Evolutionary conservation across 2,113 vertebrate species (phyloP), one percentile per base, ranked within the genome.

Genomic region (Phyllostomus discolor): DNA sequence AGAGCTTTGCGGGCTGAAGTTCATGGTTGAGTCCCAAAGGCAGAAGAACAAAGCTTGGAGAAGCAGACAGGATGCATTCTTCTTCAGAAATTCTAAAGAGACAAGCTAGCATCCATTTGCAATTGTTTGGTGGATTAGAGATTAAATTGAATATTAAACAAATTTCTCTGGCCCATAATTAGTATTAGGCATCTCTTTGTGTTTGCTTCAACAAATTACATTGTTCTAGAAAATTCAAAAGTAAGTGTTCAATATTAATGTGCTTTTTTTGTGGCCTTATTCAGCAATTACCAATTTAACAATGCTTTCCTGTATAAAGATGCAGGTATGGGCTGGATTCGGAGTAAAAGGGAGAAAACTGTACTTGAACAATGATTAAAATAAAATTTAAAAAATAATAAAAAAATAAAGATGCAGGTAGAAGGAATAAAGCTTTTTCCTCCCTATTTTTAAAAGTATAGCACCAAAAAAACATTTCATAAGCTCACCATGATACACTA

Each of bases 21-120:
- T 97, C 95, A 92, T 88, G 97, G 89, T 96, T 97, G 92, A 81
- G 54, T 98, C 97, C 92, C 97, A 94, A 92, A 97, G 95, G 97
- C 97, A 97, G 94, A 97, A 94, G 82, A 98, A 98, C 87, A 98
- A 96, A 98, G 97, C 90, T 97, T 96, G 72, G 14, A 50, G 96
- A 96, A 89, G 43, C 73, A 93, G 54, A 76, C 0, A 88, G 87
- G 52, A 95, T 24, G 57, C 70, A 78, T 50, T 86, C 91, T 88
- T 48, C 0, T 93, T 92, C 85, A 62, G 92, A 96, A 43, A 62
- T 57, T 88, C 75, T 93, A 62, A 59, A 96, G 80, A 97, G 64
- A 97, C 26, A 86, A 93, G 72, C 91, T 16, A 78, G 66, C 93
- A 96, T 95, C 82, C 95, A 94, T 96, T 89, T 96, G 57, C 46